phyloP scores from a whole-genome alignment of 2,797 vertebrate genomes.

The Vireo griseus region DNA sequence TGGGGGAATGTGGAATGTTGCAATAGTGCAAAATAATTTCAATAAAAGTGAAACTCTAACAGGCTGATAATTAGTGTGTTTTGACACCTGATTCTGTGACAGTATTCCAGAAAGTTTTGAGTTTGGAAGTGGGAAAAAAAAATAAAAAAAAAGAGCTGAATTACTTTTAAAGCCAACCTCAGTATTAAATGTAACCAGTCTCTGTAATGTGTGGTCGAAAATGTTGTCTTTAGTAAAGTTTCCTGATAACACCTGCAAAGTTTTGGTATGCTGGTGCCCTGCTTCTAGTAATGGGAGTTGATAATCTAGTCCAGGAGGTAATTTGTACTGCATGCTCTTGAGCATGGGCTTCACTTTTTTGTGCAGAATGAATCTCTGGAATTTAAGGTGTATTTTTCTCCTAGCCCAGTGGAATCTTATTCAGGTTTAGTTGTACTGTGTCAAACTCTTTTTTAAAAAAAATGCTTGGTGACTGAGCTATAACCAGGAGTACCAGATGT shows the following conservation, averaged over 20 bases:
- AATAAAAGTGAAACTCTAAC: background rate
- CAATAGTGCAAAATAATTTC: background rate
- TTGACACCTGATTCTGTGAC: constrained; percentile 7
- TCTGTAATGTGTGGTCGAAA: background rate
- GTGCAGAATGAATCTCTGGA: background rate
- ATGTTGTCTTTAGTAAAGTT: background rate
- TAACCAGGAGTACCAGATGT: background rate
- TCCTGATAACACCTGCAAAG: background rate
- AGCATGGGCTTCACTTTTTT: background rate
- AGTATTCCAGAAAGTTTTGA: background rate
- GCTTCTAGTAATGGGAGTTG: background rate
- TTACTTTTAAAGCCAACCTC: background rate
- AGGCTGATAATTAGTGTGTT: constrained; percentile 8
- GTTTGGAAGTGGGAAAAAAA: background rate
- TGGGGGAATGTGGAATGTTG: constrained; percentile 2
- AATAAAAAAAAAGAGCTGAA: background rate
- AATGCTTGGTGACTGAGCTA: background rate
- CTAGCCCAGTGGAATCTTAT: background rate
- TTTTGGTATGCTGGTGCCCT: background rate
- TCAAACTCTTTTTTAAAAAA: background rate
- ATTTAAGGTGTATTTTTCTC: background rate
- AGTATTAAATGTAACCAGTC: background rate
- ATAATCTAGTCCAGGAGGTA: background rate
- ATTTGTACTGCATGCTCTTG: background rate
- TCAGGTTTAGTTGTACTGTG: background rate